phyloP scores from a whole-genome alignment of 1,140 invertebrate species.

The Galendromus occidentalis region DNA sequence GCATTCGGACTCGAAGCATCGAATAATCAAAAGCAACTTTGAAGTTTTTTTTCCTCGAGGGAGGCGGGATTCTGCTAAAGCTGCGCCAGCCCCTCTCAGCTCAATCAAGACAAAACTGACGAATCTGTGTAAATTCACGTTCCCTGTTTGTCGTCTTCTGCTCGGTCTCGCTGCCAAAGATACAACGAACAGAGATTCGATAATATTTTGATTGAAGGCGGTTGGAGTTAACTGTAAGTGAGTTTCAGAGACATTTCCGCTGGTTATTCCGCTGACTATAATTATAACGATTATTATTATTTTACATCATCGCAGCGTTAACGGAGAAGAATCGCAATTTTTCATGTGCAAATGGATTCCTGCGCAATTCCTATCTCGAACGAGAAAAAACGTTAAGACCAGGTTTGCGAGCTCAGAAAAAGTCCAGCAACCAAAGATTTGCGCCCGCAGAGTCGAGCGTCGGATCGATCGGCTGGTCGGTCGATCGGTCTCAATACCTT shows the following conservation, averaged over 20 bases:
- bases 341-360: too few relatives aligned
- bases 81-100: background rate
- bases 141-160: background rate
- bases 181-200: background rate
- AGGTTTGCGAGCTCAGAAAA: too few relatives aligned
- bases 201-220: background rate
- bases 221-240: background rate
- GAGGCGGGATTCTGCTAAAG: background rate
- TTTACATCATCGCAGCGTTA: too few relatives aligned
- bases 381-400: too few relatives aligned
- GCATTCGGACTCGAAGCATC: background rate
- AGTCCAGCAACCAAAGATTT: too few relatives aligned
- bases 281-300: too few relatives aligned
- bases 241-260: background rate
- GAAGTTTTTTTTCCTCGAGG: background rate
- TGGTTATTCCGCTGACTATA: background rate
- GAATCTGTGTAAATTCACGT: background rate
- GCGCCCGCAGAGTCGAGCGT: too few relatives aligned
- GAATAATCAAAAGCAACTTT: background rate
- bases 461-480: too few relatives aligned
- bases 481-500: too few relatives aligned
- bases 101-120: background rate
- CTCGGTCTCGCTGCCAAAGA: background rate
- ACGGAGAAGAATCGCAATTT: too few relatives aligned
- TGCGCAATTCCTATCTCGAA: too few relatives aligned